Base-by-base conservation (phyloP, 2,888 invertebrate species). In the Chironomus riparius region DNA sequence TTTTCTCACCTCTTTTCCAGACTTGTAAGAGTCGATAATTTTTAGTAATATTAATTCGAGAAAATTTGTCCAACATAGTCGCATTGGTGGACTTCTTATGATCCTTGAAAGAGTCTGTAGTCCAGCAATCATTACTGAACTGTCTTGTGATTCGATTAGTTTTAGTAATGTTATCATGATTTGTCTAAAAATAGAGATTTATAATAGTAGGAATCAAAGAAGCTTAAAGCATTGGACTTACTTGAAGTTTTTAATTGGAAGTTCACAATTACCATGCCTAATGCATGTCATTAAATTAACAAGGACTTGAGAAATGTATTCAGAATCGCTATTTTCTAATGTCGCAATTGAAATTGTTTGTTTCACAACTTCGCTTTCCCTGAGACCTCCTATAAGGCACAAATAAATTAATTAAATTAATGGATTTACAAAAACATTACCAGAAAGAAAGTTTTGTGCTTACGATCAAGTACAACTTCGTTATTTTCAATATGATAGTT, bases 1-100 rank as follows among this genome's bases (percentile, higher is more conserved):
- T 38, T 38, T 38, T 38, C 38, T 65, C 13, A 87, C 87, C 83
- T 91, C 91, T 84, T 90, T 89, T 83, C 87, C 89, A 78, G 88
- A 87, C 80, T 88, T 92, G 85, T 97, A 95, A 76, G 94, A 93
- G 82, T 93, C 91, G 79, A 98, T 89, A 13, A 98, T 92, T 84
- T 93, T 92, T 72, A 98, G 86, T 76, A 96, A 89, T 56, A 97
- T 91, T 76, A 98, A 87, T 86, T 98, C 98, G 76, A 94, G 91
- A 86, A 94, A 98, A 80, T 91, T 91, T 78, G 90, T 88, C 89
- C 97, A 97, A 79, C 91, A 90, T 77, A 90, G 87, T 65, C 92
- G 86, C 79, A 94, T 88, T 81, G 91, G 89, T 50, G 89, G 87
- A 76, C 92, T 89, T 78, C 93, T 89, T 80, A 97, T 88, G 81